Conservation (phyloP, 2,888 invertebrate species). For the Agonopterix heracliana region DNA sequence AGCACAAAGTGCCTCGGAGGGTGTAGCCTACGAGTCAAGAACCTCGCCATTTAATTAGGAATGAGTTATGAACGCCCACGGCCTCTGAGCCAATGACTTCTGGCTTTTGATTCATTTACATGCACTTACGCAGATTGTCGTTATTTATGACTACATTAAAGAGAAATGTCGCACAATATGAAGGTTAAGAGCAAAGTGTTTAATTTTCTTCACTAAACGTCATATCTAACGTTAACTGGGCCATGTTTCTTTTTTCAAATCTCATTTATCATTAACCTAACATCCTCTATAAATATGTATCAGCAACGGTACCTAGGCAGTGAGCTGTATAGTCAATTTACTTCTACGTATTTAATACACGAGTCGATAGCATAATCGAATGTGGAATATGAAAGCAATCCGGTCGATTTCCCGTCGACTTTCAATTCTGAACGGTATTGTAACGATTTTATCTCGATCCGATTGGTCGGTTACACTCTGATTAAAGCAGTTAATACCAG, state of each 20-base stretch:
- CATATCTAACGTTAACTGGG: background rate
- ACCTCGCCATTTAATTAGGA: slow-evolving; percentile 65
- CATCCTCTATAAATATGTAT: no score
- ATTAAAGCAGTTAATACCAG: slow-evolving; percentile 29
- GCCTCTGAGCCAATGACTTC: slow-evolving; percentile 54
- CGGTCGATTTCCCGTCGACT: slow-evolving; percentile 20
- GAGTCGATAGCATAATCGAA: slow-evolving; percentile 7
- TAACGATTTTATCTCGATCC: slow-evolving; percentile 29
- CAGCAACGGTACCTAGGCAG: no score
- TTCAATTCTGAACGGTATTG: slow-evolving; percentile 31
- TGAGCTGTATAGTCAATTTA: no score
- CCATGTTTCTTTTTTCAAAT: no score
- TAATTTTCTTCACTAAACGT: background rate
- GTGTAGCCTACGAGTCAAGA: slow-evolving; percentile 41
- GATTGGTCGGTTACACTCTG: slow-evolving; percentile 44
- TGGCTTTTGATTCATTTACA: slow-evolving; percentile 58
- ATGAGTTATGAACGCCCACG: slow-evolving; percentile 64
- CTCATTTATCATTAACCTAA: no score
- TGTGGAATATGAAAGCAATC: slow-evolving; percentile 11
- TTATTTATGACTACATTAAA: slow-evolving; percentile 16
- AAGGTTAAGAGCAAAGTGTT: background rate
- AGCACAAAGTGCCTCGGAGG: slow-evolving; percentile 17
- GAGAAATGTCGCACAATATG: slow-evolving; percentile 18
- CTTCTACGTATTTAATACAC: background rate
- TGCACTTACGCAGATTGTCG: slow-evolving; percentile 32